A percentile compares a stretch with the other conserved stretches of the same genome.
These are phyloP conservation scores for Amphiprion percula DNA, from an alignment of 2,113 vertebrate species.

Conservation along the genomic window DNA sequence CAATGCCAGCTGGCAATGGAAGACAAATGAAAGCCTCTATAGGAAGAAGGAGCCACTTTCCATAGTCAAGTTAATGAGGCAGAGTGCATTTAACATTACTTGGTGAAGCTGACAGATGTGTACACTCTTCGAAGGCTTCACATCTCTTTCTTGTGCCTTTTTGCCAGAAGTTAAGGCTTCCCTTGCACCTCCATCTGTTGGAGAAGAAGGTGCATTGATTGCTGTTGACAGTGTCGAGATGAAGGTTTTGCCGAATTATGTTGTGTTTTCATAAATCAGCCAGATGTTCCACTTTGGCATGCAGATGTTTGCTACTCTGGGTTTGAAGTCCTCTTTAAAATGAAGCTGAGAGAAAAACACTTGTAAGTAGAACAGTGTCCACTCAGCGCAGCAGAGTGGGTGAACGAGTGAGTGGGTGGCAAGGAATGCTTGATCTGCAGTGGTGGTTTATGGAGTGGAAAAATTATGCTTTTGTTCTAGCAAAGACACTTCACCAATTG, in stretches of 20 bases:
- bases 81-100: constrained; percentile 63
- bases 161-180: constrained; percentile 38
- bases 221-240: constrained; percentile 36
- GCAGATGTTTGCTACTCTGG: constrained; percentile 13
- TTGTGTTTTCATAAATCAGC: constrained; percentile 19
- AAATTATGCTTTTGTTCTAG: background rate
- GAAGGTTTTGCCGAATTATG: constrained; percentile 13
- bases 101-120: constrained; percentile 63
- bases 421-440: background rate
- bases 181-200: constrained; percentile 46
- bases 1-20: constrained; percentile 61
- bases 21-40: constrained; percentile 62
- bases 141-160: constrained; percentile 26
- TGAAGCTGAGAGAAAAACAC: background rate
- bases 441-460: background rate
- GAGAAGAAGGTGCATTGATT: background rate
- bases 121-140: constrained; percentile 35
- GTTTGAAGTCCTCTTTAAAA: background rate
- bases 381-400: background rate
- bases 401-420: background rate
- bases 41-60: constrained; percentile 62
- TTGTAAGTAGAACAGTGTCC: background rate
- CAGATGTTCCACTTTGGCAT: constrained; percentile 29
- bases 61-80: constrained; percentile 66
- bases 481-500: background rate